Percentiles rank a stretch among this genome's conserved stretches.
Evolutionary conservation across 2,113 vertebrate genomes (phyloP).

Genomic region (Epinephelus moara): DNA sequence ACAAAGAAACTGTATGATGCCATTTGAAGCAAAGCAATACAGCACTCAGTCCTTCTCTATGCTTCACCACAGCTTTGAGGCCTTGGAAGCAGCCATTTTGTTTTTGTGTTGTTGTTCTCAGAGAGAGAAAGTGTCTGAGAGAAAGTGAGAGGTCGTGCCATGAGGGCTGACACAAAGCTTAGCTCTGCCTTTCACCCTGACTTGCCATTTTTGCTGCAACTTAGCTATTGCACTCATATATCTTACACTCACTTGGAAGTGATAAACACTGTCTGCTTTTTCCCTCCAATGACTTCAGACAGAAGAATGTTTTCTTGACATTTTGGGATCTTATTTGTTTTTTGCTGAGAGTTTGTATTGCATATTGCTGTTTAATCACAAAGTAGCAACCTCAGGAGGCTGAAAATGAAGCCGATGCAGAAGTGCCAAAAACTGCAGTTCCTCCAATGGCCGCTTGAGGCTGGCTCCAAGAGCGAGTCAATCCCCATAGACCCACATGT

Average conservation of each 20-base stretch:
- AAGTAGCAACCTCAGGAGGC: too few relatives aligned
- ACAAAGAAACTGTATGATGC: not conserved
- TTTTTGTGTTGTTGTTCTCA: constrained; percentile 67
- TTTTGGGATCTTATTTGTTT: not conserved
- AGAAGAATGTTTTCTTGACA: not conserved
- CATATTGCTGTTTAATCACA: not conserved
- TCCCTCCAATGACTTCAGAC: not conserved
- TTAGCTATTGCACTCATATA: not conserved
- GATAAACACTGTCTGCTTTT: not conserved
- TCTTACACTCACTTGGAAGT: not conserved
- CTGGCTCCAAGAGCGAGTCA: too few relatives aligned
- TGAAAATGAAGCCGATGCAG: too few relatives aligned
- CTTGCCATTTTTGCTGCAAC: not conserved
- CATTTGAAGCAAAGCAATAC: not conserved
- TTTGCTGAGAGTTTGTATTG: not conserved
- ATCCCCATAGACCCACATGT: too few relatives aligned
- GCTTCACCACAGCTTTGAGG: not conserved
- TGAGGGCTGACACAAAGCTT: constrained; percentile 41
- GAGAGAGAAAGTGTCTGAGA: constrained; percentile 12
- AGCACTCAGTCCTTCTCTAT: not conserved
- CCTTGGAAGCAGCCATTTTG: constrained; percentile 65
- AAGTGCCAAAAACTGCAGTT: too few relatives aligned
- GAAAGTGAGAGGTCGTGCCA: constrained; percentile 30
- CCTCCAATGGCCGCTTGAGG: too few relatives aligned
- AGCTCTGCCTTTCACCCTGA: not conserved